These are phyloP conservation scores for Sturnira hondurensis DNA, from an alignment of 2,113 vertebrate species.

Conservation along the genomic window DNA sequence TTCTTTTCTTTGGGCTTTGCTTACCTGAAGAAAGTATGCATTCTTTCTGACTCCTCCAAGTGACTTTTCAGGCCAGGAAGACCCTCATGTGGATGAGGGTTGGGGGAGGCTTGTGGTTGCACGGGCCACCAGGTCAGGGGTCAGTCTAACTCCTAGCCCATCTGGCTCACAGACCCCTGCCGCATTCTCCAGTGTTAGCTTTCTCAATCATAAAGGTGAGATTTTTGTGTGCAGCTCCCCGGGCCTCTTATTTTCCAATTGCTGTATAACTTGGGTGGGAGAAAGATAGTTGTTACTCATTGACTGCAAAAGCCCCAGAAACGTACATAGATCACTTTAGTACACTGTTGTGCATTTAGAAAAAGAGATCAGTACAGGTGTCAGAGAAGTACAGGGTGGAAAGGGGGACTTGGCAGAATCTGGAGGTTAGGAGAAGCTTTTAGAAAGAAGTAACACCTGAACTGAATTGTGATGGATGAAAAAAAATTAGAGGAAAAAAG, in stretches of 20 bases:
- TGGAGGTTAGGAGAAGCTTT: not conserved
- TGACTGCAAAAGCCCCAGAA: not conserved
- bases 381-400: not conserved
- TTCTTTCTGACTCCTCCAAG: not conserved
- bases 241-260: not conserved
- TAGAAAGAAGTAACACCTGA: not conserved
- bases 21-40: not conserved
- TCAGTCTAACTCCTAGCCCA: not conserved
- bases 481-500: not conserved
- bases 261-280: not conserved
- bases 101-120: not conserved
- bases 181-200: not conserved
- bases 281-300: not conserved
- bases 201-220: not conserved
- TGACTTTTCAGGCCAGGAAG: not conserved
- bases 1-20: not conserved
- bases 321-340: not conserved
- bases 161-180: not conserved
- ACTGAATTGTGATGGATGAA: not conserved
- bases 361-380: not conserved
- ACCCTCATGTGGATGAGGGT: not conserved
- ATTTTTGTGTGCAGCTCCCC: not conserved
- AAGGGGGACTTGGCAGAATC: not conserved
- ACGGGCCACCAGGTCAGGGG: not conserved
- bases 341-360: not conserved